Percentiles rank a stretch among this genome's conserved stretches.
Evolutionary conservation across 2,888 invertebrate species (phyloP).

Genomic region (Graphium colonna): DNA sequence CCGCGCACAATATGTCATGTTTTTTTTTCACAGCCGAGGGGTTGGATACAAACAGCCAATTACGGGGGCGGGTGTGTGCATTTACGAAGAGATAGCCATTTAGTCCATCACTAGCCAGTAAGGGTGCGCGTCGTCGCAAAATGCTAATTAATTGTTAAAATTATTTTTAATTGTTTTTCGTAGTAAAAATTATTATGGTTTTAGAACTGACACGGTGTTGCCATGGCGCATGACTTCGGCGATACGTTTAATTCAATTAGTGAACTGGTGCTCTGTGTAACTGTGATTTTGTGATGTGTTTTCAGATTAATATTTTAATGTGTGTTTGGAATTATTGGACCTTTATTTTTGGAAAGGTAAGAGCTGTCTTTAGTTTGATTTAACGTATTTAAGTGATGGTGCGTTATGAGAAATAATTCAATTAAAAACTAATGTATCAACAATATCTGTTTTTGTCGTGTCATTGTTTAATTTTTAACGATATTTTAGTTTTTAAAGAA

Average conservation of each 20-base stretch:
- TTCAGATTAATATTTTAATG: conserved; percentile 40
- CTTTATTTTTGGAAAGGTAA: conserved; percentile 42
- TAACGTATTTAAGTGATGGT: neutral
- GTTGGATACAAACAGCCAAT: conserved; percentile 79
- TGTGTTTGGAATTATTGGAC: conserved; percentile 44
- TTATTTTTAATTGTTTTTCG: conserved; percentile 20
- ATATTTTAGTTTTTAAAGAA: no score
- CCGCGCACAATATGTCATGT: conserved; percentile 75
- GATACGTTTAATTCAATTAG: conserved; percentile 72
- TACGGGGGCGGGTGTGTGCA: conserved; percentile 72
- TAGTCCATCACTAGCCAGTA: conserved; percentile 64
- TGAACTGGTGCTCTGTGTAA: conserved; percentile 52
- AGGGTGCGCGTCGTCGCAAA: conserved; percentile 53
- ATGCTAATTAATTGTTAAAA: conserved; percentile 26
- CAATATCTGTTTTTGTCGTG: conserved; percentile 21
- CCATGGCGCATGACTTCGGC: conserved; percentile 61
- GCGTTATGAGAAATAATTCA: conserved; percentile 24
- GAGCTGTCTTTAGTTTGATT: conserved; percentile 25
- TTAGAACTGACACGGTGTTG: conserved; percentile 44
- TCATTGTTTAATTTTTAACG: conserved; percentile 1
- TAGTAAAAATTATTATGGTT: conserved; percentile 31
- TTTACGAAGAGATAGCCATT: conserved; percentile 68
- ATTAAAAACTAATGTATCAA: conserved; percentile 27
- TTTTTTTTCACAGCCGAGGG: conserved; percentile 72
- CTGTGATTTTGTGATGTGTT: conserved; percentile 66